Evolutionary conservation across 2,888 invertebrate species (phyloP).

Genomic region (Danaus chrysippus): DNA sequence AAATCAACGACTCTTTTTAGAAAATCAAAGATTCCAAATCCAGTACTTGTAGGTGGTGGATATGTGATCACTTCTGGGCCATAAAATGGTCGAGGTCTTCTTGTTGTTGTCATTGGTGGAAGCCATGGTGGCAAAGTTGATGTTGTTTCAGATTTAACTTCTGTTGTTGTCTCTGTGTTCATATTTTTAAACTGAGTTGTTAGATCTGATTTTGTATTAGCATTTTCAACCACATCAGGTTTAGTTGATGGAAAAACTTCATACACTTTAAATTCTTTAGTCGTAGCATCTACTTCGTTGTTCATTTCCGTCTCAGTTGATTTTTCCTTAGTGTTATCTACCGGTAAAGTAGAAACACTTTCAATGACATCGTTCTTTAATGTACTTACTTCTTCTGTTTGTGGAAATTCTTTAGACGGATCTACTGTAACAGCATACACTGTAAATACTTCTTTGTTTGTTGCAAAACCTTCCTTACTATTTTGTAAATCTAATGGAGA

Average conservation of each 20-base stretch:
- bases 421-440: conserved; percentile 52
- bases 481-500: conserved; percentile 36
- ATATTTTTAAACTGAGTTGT: conserved; percentile 49
- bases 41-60: conserved; percentile 46
- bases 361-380: conserved; percentile 53
- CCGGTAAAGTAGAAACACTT: conserved; percentile 64
- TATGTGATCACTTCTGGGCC: conserved; percentile 63
- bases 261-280: conserved; percentile 60
- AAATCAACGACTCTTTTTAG: conserved; percentile 82
- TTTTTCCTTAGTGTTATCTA: conserved; percentile 46
- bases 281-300: conserved; percentile 55
- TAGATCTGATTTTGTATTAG: conserved; percentile 41
- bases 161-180: conserved; percentile 64
- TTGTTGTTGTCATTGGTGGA: conserved; percentile 41
- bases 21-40: conserved; percentile 77
- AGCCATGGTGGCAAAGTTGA: conserved; percentile 57
- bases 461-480: conserved; percentile 36
- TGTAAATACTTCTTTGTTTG: conserved; percentile 48
- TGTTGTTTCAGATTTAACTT: conserved; percentile 57
- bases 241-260: conserved; percentile 58
- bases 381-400: conserved; percentile 38
- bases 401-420: conserved; percentile 36
- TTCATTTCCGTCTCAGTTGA: conserved; percentile 45
- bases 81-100: conserved; percentile 35
- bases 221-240: conserved; percentile 40